These are phyloP conservation scores for Hozukius guyotensis DNA, from an alignment of 2,797 vertebrate genomes.

Conservation along the genomic window DNA sequence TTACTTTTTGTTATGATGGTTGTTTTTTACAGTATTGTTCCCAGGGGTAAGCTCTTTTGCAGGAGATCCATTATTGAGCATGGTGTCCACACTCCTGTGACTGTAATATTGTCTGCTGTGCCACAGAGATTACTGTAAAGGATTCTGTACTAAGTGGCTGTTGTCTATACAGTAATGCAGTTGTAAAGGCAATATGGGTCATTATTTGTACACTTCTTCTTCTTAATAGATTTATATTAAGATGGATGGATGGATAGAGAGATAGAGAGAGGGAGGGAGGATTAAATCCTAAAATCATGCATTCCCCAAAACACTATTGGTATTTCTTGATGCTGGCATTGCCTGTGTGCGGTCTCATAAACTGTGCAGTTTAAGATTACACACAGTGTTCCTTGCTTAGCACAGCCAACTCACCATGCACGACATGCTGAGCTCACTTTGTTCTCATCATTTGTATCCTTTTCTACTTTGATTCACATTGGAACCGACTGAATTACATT, in stretches of 20 bases:
- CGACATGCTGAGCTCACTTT: background rate
- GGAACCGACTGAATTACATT: constrained; percentile 19
- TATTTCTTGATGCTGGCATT: background rate
- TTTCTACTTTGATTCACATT: constrained; percentile 10
- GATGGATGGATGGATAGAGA: background rate
- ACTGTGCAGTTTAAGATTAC: background rate
- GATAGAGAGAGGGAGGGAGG: background rate
- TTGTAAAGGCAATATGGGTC: background rate
- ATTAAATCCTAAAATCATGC: too few relatives aligned
- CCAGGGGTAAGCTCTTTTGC: background rate
- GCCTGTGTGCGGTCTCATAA: background rate
- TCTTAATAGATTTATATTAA: background rate
- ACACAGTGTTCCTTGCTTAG: background rate
- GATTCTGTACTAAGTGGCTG: background rate
- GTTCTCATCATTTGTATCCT: constrained; percentile 9
- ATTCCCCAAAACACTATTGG: background rate
- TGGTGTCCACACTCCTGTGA: constrained; percentile 8
- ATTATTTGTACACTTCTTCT: background rate
- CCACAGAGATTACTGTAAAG: constrained; percentile 12
- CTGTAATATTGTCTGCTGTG: constrained; percentile 3
- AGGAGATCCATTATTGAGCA: background rate
- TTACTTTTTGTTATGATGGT: too few relatives aligned
- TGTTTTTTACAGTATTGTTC: too few relatives aligned
- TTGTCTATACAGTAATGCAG: background rate
- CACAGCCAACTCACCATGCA: background rate